Evolutionary conservation across 2,797 vertebrate genomes (phyloP).

Genomic region (Cyclopterus lumpus): DNA sequence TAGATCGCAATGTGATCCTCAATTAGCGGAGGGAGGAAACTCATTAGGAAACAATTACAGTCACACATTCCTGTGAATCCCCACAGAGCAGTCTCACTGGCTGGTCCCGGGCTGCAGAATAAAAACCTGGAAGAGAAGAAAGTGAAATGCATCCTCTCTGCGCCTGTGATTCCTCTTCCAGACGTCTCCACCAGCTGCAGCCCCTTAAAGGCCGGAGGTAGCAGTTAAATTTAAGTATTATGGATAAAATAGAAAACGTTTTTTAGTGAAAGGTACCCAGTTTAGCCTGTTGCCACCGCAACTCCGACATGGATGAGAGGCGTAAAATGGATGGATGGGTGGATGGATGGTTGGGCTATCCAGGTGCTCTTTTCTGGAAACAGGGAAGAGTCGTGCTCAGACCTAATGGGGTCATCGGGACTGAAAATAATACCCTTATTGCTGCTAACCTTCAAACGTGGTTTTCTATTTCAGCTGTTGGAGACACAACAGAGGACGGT

Average conservation of each 20-base stretch:
- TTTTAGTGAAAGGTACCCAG: slow-evolving; percentile 45
- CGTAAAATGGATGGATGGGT: slow-evolving; percentile 22
- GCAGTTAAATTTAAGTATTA: slow-evolving; percentile 62
- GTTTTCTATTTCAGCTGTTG: slow-evolving; percentile 6
- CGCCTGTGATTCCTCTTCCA: slow-evolving; percentile 59
- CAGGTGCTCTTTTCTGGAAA: slow-evolving; percentile 16
- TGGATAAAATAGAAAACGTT: slow-evolving; percentile 57
- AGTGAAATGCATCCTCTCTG: slow-evolving; percentile 41
- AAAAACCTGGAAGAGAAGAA: slow-evolving; percentile 53
- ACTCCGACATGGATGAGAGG: slow-evolving; percentile 23
- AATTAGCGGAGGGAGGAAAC: slow-evolving; percentile 64
- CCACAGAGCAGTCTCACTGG: slow-evolving; percentile 49
- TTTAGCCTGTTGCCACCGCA: slow-evolving; percentile 35
- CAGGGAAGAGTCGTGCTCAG: slow-evolving; percentile 15
- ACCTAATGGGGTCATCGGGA: slow-evolving; percentile 28
- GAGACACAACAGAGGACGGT: background rate
- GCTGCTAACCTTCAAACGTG: slow-evolving; percentile 4
- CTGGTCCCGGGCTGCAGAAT: slow-evolving; percentile 37
- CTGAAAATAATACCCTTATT: slow-evolving; percentile 31
- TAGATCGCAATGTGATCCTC: slow-evolving; percentile 61
- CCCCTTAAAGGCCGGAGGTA: slow-evolving; percentile 47
- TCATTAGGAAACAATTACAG: slow-evolving; percentile 76
- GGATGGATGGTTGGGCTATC: slow-evolving; percentile 15
- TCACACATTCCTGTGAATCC: slow-evolving; percentile 53
- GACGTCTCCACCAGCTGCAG: slow-evolving; percentile 63